Evolutionary conservation across 2,797 vertebrate species (phyloP), one percentile per base, ranked within the genome.

Genomic region (Pachyuromys duprasi): DNA sequence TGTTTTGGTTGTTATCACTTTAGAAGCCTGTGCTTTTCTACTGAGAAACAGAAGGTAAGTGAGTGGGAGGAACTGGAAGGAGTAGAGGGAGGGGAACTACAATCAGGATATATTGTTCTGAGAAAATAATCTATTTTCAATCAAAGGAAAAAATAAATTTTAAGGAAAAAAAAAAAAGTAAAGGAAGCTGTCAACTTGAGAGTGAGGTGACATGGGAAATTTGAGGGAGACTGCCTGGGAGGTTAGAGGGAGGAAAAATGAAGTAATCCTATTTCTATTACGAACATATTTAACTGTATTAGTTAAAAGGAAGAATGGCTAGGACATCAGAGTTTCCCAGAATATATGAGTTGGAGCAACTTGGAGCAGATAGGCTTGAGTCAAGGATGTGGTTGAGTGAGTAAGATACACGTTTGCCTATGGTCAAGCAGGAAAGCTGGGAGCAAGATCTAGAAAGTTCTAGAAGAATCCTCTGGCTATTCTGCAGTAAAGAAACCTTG

Each of bases 401-500:
- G 26, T 36, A 42, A 87, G 55, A 28, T 79, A 67, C 3, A 94
- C 0, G 42, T 63, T 39, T 94, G 12, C 33, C 24, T 62, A 14
- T 60, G 70, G 36, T 20, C 75, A 70, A 83, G 13, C 15, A 91
- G 42, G 53, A 62, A 96, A 80, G 20, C 2, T 86, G 18, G 9
- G 18, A n/a, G 18, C 22, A 80, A 91, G 15, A 69, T 94, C 74
- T 80, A 80, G 45, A 97, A 93, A 33, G 6, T 92, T 91, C 93
- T 95, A 89, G 63, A 95, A 91, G 57, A 13, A 22, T 60, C 14
- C 22, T 39, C 36, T 60, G 18, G 31, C 2, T 3, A 8, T 60
- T 94, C 31, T 49, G 31, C 79, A 26, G 33, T 22, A 89, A 90
- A 67, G 60, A 74, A 49, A 26, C 6, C 24, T 70, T 36, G 22